A percentile compares a stretch with the other conserved stretches of the same genome.
phyloP scores from a whole-genome alignment of 2,888 invertebrate species.

The Leptinotarsa peninsularis region DNA sequence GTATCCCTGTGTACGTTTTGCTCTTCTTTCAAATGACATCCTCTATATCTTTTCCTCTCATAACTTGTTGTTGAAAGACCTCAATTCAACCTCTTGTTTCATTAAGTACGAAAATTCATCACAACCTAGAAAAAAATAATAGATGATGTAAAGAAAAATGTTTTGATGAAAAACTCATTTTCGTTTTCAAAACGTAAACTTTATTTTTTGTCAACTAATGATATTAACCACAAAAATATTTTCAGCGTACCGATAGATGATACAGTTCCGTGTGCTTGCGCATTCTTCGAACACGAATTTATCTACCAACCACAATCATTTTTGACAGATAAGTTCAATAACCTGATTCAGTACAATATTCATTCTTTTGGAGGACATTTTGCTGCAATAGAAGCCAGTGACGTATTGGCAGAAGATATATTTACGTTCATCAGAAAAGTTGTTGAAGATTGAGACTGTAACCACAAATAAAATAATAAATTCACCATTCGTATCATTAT shows the following conservation, averaged over 20 bases:
- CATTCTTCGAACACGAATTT: conserved; percentile 79
- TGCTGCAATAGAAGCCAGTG: conserved; percentile 42
- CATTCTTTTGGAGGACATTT: conserved; percentile 46
- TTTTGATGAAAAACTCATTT: too few species aligned
- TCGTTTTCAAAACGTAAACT: too few species aligned
- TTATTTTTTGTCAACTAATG: background rate
- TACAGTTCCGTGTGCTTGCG: conserved; percentile 78
- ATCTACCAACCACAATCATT: conserved; percentile 71
- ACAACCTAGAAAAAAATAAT: too few species aligned
- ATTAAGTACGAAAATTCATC: too few species aligned
- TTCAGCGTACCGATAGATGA: conserved; percentile 70
- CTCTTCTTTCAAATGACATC: too few species aligned
- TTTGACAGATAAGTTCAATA: conserved; percentile 71
- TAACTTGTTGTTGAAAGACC: too few species aligned
- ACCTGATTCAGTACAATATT: conserved; percentile 70
- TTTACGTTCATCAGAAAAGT: conserved; percentile 27
- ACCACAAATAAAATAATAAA: background rate
- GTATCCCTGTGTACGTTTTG: too few species aligned
- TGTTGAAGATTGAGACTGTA: background rate
- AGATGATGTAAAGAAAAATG: too few species aligned
- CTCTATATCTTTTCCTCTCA: too few species aligned
- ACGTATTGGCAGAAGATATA: conserved; percentile 34
- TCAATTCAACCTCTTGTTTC: too few species aligned
- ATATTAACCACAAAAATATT: conserved; percentile 23
- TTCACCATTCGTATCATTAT: background rate